Percentiles rank a stretch among this genome's conserved stretches.
Conservation (phyloP, 2,888 invertebrate species). For the Platerodrilus igneus region DNA sequence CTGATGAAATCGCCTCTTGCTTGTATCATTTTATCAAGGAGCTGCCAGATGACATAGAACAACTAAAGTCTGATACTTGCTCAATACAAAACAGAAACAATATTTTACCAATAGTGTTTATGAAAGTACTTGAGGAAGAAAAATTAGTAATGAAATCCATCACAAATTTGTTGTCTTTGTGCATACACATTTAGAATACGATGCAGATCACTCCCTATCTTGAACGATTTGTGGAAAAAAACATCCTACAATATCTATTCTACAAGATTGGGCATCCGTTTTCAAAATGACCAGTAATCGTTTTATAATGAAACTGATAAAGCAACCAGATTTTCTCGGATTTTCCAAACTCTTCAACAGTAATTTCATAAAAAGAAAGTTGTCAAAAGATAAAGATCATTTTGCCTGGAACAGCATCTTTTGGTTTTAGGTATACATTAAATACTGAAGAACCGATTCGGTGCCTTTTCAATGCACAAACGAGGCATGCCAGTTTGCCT, state of each 20-base stretch:
- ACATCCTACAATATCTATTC: too few relatives aligned
- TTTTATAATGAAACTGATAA: not conserved
- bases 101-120: slow-evolving; percentile 1
- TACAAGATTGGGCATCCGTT: slow-evolving; percentile 1
- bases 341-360: too few relatives aligned
- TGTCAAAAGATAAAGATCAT: too few relatives aligned
- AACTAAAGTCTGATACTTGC: slow-evolving; percentile 7
- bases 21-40: slow-evolving; percentile 1
- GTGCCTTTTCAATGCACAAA: too few relatives aligned
- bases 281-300: not conserved
- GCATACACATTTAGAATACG: slow-evolving; percentile 4
- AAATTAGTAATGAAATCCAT: not conserved
- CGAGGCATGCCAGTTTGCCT: too few relatives aligned
- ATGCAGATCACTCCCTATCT: too few relatives aligned
- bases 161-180: slow-evolving; percentile 4
- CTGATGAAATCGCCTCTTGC: slow-evolving; percentile 6
- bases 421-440: too few relatives aligned
- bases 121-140: not conserved
- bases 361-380: too few relatives aligned
- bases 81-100: not conserved
- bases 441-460: too few relatives aligned
- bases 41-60: not conserved
- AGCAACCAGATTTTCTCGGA: not conserved
- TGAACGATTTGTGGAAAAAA: not conserved
- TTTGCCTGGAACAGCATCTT: too few relatives aligned